Conservation (phyloP, 1,140 invertebrate species). For the Zaprionus vittiger region DNA sequence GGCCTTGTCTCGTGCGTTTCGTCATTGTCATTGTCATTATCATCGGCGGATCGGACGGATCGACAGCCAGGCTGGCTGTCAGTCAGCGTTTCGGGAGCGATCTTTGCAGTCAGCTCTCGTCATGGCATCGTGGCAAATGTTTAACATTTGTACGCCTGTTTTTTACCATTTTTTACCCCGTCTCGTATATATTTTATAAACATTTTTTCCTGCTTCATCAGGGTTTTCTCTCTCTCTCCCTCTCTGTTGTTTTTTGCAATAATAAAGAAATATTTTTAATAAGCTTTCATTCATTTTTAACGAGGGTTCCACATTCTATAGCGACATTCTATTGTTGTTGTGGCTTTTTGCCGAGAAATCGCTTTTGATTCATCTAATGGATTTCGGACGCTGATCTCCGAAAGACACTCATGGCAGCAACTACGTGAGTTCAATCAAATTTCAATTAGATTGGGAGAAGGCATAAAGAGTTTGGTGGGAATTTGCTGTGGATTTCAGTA, state of each 20-base stretch:
- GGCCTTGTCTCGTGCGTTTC: constrained; percentile 37
- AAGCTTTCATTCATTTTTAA: constrained; percentile 83
- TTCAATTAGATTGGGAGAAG: constrained; percentile 48
- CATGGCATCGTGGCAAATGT: constrained; percentile 80
- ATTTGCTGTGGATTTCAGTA: not conserved
- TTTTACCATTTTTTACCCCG: constrained; percentile 50
- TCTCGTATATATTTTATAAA: constrained; percentile 34
- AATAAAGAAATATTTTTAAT: constrained; percentile 83
- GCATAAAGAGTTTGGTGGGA: not conserved
- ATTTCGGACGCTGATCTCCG: constrained; percentile 52
- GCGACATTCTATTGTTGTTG: constrained; percentile 65
- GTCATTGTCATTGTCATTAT: constrained; percentile 68
- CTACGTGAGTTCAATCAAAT: constrained; percentile 61
- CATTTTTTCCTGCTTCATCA: constrained; percentile 36
- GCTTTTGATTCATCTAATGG: constrained; percentile 79
- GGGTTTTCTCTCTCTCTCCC: constrained; percentile 21
- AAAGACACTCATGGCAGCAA: constrained; percentile 61
- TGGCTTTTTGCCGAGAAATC: constrained; percentile 44
- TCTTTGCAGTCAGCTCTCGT: constrained; percentile 69
- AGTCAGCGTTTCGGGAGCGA: constrained; percentile 39
- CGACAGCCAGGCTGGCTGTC: constrained; percentile 19
- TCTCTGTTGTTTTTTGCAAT: constrained; percentile 51
- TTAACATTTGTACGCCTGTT: constrained; percentile 81
- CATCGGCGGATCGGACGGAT: constrained; percentile 33
- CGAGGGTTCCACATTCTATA: constrained; percentile 76